Percentiles rank a stretch among this genome's conserved stretches.
These are phyloP conservation scores for Coryphaenoides rupestris DNA, from an alignment of 2,113 vertebrate species.

Conservation along the genomic window DNA sequence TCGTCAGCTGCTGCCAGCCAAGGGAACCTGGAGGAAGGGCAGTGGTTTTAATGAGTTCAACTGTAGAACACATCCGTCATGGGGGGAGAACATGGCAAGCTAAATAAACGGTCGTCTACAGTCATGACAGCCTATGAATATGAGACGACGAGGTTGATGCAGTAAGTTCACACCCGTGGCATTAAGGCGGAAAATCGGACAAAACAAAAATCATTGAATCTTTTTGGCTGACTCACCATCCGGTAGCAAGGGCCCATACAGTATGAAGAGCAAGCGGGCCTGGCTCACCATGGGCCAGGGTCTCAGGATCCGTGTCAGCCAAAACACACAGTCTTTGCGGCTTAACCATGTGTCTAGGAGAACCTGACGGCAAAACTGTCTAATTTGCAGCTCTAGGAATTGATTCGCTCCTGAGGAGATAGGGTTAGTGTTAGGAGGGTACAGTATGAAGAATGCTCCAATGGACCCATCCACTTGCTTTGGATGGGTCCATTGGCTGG, in stretches of 20 bases:
- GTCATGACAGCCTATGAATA: background rate
- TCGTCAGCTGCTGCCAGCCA: conserved; percentile 80
- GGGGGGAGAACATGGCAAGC: background rate
- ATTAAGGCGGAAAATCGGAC: background rate
- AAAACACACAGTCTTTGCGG: conserved; percentile 76
- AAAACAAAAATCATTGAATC: too few relatives aligned
- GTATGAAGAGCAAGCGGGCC: conserved; percentile 83
- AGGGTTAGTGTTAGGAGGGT: too few relatives aligned
- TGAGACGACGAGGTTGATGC: too few relatives aligned
- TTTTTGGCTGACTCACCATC: conserved; percentile 66
- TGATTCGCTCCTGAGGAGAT: conserved; percentile 63
- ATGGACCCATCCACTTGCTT: too few relatives aligned
- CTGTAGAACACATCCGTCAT: too few relatives aligned
- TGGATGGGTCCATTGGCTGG: too few relatives aligned
- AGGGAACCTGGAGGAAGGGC: conserved; percentile 69
- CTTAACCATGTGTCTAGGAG: conserved; percentile 76
- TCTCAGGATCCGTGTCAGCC: conserved; percentile 82
- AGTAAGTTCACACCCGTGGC: background rate
- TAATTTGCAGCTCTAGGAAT: conserved; percentile 78
- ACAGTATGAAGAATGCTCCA: too few relatives aligned
- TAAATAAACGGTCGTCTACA: background rate
- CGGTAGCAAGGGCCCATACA: conserved; percentile 81
- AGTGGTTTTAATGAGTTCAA: too few relatives aligned
- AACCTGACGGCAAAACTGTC: conserved; percentile 80
- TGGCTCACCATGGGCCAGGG: conserved; percentile 89